A percentile compares a stretch with the other conserved stretches of the same genome.
phyloP scores from a whole-genome alignment of 92 coral and sea anemone genomes.

The Anthopleura xanthogrammica region DNA sequence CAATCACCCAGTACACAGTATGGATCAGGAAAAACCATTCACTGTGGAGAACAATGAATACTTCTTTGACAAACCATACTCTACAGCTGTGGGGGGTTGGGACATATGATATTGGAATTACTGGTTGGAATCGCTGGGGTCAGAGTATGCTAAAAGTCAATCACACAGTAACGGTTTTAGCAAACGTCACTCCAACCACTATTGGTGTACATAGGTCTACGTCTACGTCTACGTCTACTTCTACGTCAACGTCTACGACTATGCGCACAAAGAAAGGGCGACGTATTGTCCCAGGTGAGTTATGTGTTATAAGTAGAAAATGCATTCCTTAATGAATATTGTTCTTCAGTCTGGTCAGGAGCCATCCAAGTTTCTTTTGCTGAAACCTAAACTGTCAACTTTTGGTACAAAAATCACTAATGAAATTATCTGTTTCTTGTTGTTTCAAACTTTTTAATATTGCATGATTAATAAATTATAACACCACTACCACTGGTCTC shows the following conservation, averaged over 20 bases:
- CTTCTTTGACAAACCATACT: not conserved
- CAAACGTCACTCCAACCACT: not conserved
- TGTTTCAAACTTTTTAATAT: no score
- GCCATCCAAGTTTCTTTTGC: no score
- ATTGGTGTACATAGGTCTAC: not conserved
- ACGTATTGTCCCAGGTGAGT: not conserved
- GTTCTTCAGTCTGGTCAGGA: no score
- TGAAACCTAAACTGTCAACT: no score
- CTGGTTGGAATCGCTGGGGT: conserved; percentile 9
- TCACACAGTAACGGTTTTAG: not conserved
- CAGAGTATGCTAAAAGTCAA: not conserved
- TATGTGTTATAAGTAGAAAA: no score
- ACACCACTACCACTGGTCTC: no score
- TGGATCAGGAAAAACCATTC: conserved; percentile 2
- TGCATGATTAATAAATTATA: no score
- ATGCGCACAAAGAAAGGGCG: not conserved
- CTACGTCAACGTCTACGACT: not conserved
- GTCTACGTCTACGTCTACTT: not conserved
- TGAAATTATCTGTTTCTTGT: no score
- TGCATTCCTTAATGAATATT: no score
- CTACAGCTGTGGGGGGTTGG: not conserved
- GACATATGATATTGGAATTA: not conserved
- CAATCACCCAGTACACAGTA: not conserved
- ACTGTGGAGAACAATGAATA: not conserved
- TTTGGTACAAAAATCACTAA: no score